Conservation (phyloP, 2,113 vertebrate species). For the Cardinalis cardinalis region DNA sequence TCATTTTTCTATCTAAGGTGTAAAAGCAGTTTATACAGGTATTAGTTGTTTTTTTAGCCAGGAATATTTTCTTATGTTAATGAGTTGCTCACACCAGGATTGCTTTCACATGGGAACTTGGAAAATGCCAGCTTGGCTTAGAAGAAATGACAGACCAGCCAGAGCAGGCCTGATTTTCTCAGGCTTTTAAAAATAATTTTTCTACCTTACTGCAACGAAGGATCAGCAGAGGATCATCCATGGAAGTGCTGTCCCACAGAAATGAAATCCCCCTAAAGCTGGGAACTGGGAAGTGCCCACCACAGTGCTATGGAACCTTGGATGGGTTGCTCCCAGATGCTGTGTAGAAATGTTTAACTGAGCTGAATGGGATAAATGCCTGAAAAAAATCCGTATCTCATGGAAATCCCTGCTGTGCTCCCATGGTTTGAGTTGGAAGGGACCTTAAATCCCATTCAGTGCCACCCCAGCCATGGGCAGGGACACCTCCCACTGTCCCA, state of each 20-base stretch:
- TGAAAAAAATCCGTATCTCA: rapidly evolving
- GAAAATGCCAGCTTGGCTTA: background rate
- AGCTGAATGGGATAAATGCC: background rate
- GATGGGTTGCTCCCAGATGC: background rate
- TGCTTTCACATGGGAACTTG: background rate
- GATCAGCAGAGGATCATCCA: background rate
- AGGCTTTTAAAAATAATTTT: background rate
- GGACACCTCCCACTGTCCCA: background rate
- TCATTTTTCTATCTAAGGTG: background rate
- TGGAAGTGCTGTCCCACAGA: background rate
- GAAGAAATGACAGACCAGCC: background rate
- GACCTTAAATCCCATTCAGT: background rate
- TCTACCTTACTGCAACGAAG: background rate
- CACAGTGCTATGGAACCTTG: rapidly evolving
- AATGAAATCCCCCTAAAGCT: background rate
- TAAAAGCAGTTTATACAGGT: background rate
- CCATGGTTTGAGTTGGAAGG: background rate
- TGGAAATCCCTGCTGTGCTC: background rate
- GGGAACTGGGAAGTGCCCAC: background rate
- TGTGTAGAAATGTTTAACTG: rapidly evolving
- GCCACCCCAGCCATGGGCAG: background rate
- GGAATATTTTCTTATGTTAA: background rate
- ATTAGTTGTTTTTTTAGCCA: background rate
- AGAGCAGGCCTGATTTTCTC: background rate
- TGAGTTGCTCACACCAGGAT: background rate